Conservation (phyloP, 2,113 vertebrate species). For the Campylomormyrus tamandua region DNA sequence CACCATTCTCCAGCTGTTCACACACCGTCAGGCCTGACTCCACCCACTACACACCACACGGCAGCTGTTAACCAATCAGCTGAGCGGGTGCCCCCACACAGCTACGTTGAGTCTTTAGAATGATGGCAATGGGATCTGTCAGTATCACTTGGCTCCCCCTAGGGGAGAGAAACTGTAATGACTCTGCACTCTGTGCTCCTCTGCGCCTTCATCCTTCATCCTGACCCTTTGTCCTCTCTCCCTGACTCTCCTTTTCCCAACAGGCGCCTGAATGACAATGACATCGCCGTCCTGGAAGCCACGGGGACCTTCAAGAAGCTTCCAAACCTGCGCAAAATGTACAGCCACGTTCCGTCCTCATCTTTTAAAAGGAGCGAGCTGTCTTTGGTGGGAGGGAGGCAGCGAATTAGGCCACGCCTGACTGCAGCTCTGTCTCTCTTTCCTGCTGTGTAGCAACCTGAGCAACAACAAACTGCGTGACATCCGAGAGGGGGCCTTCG, state of each 20-base stretch:
- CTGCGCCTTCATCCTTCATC: slow-evolving; percentile 2
- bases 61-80: not conserved
- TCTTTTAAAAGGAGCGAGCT: not conserved
- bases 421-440: slow-evolving; percentile 13
- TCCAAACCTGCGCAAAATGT: slow-evolving; percentile 88
- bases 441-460: slow-evolving; percentile 68
- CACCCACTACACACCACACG: not conserved
- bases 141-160: not conserved
- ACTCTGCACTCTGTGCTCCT: not conserved
- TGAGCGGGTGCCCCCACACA: not conserved
- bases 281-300: slow-evolving; percentile 80
- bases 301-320: slow-evolving; percentile 84
- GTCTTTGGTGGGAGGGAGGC: not conserved
- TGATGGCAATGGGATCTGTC: not conserved
- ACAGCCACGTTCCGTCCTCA: slow-evolving; percentile 39
- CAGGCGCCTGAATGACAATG: slow-evolving; percentile 92
- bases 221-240: not conserved
- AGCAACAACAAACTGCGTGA: slow-evolving; percentile 95
- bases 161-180: not conserved
- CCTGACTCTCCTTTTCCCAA: not conserved
- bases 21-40: not conserved
- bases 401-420: not conserved
- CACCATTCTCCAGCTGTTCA: not conserved
- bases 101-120: not conserved
- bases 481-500: slow-evolving; percentile 80